Percentiles rank a stretch among this genome's conserved stretches.
Conservation (phyloP, 53 echinoderm and acorn worm genomes). For the Zoroaster sp. region DNA sequence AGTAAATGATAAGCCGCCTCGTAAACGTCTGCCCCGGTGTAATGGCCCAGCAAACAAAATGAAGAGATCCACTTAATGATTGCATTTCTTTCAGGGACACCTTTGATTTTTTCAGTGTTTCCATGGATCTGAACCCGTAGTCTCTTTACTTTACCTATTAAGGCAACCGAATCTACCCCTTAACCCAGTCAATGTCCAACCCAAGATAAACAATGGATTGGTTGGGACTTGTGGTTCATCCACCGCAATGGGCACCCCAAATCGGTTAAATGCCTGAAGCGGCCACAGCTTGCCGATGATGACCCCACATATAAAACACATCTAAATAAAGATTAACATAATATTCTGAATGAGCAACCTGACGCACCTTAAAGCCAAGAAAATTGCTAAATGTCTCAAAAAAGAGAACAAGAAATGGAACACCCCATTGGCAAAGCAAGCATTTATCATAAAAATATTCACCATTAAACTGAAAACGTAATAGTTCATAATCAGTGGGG, state of each 20-base stretch:
- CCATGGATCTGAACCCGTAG: background rate
- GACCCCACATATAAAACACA: conserved; percentile 46
- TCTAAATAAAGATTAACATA: conserved; percentile 44
- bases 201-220: conserved; percentile 26
- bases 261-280: background rate
- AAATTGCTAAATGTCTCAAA: conserved; percentile 54
- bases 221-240: conserved; percentile 35
- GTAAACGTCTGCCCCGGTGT: conserved; percentile 35
- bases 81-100: conserved; percentile 34
- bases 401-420: conserved; percentile 28
- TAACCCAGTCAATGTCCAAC: conserved; percentile 30
- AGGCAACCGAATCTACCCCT: conserved; percentile 15
- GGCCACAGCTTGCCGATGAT: background rate
- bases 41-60: conserved; percentile 46
- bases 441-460: conserved; percentile 54
- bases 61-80: conserved; percentile 53
- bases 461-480: conserved; percentile 43
- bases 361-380: conserved; percentile 28
- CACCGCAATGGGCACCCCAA: conserved; percentile 33
- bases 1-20: background rate
- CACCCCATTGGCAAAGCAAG: conserved; percentile 64
- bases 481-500: conserved; percentile 41
- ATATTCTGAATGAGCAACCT: background rate
- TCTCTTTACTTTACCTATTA: background rate
- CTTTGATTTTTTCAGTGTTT: background rate